These are phyloP conservation scores for Muntiacus reevesi DNA, from an alignment of 2,113 vertebrate species.

Conservation along the genomic window DNA sequence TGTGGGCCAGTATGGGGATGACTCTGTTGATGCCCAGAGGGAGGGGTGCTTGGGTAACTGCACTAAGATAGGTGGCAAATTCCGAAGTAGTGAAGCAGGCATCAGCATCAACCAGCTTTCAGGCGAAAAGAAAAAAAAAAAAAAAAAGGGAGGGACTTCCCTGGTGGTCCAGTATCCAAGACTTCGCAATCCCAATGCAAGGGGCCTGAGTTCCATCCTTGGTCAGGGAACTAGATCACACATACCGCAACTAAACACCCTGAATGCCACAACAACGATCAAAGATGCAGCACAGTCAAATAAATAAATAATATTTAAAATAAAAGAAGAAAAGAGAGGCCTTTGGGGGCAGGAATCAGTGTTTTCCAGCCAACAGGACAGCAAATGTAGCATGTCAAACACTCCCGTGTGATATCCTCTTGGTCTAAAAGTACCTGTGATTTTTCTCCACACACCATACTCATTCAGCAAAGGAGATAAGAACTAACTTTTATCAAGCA, in stretches of 20 bases:
- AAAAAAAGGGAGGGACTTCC: not conserved
- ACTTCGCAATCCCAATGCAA: not conserved
- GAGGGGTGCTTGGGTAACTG: not conserved
- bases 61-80: not conserved
- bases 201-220: not conserved
- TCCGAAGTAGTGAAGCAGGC: constrained; percentile 3
- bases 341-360: not conserved
- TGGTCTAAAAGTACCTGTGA: not conserved
- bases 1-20: not conserved
- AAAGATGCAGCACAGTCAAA: not conserved
- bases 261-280: fast-evolving
- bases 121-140: not conserved
- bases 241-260: not conserved
- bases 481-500: not conserved
- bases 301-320: not conserved
- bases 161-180: not conserved
- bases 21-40: not conserved
- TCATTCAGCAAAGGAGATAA: not conserved
- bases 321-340: not conserved
- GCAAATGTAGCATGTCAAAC: not conserved
- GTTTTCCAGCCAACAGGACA: not conserved
- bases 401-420: not conserved
- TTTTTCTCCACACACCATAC: not conserved
- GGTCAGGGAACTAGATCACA: not conserved
- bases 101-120: not conserved